Evolutionary conservation across 2,797 vertebrate species (phyloP), one percentile per base, ranked within the genome.

Genomic region (Notoglanidium macrostoma): DNA sequence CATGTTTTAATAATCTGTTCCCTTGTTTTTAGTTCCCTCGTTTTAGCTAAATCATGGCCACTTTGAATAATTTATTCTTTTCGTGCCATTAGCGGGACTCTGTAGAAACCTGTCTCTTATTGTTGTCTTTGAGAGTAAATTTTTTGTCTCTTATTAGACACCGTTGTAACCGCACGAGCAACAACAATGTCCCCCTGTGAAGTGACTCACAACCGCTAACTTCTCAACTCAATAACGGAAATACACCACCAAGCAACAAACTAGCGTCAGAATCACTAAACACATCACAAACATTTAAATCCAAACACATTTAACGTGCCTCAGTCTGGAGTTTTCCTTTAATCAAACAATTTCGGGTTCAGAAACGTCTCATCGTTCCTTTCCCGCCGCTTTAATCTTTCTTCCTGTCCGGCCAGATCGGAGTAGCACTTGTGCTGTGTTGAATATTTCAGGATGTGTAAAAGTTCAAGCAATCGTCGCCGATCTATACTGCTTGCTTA

Each of bases 381-480:
- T 46, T 81, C 35, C 23, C 1, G 9, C 8, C 1, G 26, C 44
- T 68, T 23, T 10, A 32, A 68, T 68, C 15, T 11, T 1, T 67
- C 44, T 19, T 6, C 46, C 35, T 67, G 76, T 70, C 57, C 88
- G 67, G 86, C 82, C 84, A 85, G 74, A 72, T 83, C 63, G 84
- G 78, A 80, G 82, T 10, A 61, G 70, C 77, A 14, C 49, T 73
- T 8, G 67, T 86, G 85, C 86, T 23, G 85, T 46, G 63, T 86
- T 88, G 88, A 90, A 89, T 91, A 91, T 90, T 92, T 89, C 84
- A 89, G 88, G 72, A 90, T 61, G 89, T 89, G 87, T 89, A 89
- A 91, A 92, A 92, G 88, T 90, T 90, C 82, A 88, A 89, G 89
- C 86, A 89, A 90, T 90, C 90, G 86, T 86, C 89, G 84, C 86